These are phyloP conservation scores for Camponotus floridanus DNA, from an alignment of 1,140 invertebrate genomes.

Conservation along the genomic window DNA sequence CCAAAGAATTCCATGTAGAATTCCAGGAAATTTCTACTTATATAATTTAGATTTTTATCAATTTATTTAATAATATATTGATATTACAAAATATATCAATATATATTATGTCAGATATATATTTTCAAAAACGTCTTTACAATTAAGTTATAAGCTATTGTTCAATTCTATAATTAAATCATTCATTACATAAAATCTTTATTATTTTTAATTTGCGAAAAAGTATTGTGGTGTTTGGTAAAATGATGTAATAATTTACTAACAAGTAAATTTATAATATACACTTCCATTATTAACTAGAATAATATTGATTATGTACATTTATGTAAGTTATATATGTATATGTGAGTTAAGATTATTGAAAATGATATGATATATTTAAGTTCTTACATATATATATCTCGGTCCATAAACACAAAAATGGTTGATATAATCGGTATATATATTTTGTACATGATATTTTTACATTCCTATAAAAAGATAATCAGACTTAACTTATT, in stretches of 20 bases:
- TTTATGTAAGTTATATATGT: slow-evolving; percentile 52
- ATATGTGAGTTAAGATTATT: slow-evolving; percentile 52
- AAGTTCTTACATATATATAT: slow-evolving; percentile 32
- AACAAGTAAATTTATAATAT: slow-evolving; percentile 32
- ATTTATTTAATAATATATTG: slow-evolving; percentile 42
- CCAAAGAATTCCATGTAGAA: slow-evolving; percentile 70
- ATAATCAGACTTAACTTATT: slow-evolving; percentile 69
- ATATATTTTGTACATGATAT: slow-evolving; percentile 73
- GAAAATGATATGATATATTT: slow-evolving; percentile 48
- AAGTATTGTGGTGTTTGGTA: slow-evolving; percentile 15
- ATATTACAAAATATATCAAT: not conserved
- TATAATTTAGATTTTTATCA: slow-evolving; percentile 61
- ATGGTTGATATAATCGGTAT: slow-evolving; percentile 66
- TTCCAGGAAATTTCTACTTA: slow-evolving; percentile 53
- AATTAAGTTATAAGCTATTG: slow-evolving; percentile 28
- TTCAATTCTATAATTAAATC: slow-evolving; percentile 32
- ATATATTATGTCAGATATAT: slow-evolving; percentile 40
- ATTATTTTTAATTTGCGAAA: slow-evolving; percentile 41
- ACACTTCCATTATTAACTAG: slow-evolving; percentile 33
- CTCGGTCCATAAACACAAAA: slow-evolving; percentile 42
- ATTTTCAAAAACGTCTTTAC: slow-evolving; percentile 43
- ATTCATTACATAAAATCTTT: slow-evolving; percentile 76
- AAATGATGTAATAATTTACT: slow-evolving; percentile 30
- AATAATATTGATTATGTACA: slow-evolving; percentile 52
- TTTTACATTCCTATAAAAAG: slow-evolving; percentile 82